Evolutionary conservation across 2,113 vertebrate genomes (phyloP).

Genomic region (Tragulus kanchil): DNA sequence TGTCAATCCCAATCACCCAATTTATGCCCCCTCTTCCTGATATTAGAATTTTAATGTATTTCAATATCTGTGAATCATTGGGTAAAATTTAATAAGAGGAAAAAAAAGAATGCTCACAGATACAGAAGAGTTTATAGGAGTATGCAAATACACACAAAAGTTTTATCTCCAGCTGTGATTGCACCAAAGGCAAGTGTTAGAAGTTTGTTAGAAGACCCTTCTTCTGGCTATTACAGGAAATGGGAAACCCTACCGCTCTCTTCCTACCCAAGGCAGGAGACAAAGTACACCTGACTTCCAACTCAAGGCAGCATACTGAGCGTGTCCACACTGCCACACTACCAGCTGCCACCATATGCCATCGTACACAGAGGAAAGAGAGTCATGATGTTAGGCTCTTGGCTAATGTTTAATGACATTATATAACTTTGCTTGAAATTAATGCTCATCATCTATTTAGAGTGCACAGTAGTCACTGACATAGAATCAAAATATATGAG

Average conservation of each 20-base stretch:
- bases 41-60: conserved; percentile 36
- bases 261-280: not conserved
- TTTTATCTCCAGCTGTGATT: not conserved
- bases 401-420: not conserved
- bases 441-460: not conserved
- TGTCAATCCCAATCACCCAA: not conserved
- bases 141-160: conserved; percentile 10
- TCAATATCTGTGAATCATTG: not conserved
- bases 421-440: not conserved
- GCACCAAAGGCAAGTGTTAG: not conserved
- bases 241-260: not conserved
- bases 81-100: not conserved
- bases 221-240: not conserved
- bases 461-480: not conserved
- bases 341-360: not conserved
- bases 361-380: not conserved
- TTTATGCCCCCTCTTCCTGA: not conserved
- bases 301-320: not conserved
- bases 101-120: not conserved
- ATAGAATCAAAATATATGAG: not conserved
- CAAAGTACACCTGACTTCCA: not conserved
- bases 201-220: not conserved
- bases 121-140: not conserved
- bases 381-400: not conserved
- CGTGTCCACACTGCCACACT: accelerated